A percentile compares a stretch with the other conserved stretches of the same genome.
phyloP scores from a whole-genome alignment of 2,888 invertebrate genomes.

The Megastigmus dorsalis region DNA sequence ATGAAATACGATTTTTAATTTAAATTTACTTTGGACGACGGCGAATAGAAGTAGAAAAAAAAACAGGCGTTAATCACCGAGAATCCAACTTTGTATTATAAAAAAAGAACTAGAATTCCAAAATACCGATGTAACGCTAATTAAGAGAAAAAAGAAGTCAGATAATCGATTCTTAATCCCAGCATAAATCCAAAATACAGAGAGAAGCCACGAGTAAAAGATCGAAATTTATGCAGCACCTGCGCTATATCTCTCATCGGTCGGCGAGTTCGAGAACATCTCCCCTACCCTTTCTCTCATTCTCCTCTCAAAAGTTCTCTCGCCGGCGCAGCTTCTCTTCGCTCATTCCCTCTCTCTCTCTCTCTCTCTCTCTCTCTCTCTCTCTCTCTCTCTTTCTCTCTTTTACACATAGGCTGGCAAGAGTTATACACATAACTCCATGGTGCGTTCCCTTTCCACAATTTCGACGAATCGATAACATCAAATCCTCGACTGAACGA shows the following conservation, averaged over 20 bases:
- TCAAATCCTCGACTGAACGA: constrained; percentile 50
- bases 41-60: neutral
- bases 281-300: too few relatives aligned
- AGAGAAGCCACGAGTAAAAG: constrained; percentile 7
- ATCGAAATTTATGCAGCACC: constrained; percentile 43
- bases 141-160: constrained; percentile 1
- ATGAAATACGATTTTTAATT: neutral
- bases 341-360: neutral
- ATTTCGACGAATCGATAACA: constrained; percentile 61
- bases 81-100: too few relatives aligned
- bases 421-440: neutral
- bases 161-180: constrained; percentile 23
- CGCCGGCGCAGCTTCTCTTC: constrained; percentile 11
- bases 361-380: constrained; percentile 12
- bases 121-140: constrained; percentile 2
- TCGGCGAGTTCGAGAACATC: constrained; percentile 18
- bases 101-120: too few relatives aligned
- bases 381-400: constrained; percentile 5
- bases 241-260: constrained; percentile 48
- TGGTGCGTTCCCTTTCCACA: constrained; percentile 51
- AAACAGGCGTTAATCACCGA: neutral
- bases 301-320: constrained; percentile 36
- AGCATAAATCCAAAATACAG: constrained; percentile 14
- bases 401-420: too few relatives aligned
- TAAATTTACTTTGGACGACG: neutral